Conservation (phyloP, 2,113 vertebrate genomes). For the Nerophis lumbriciformis region DNA sequence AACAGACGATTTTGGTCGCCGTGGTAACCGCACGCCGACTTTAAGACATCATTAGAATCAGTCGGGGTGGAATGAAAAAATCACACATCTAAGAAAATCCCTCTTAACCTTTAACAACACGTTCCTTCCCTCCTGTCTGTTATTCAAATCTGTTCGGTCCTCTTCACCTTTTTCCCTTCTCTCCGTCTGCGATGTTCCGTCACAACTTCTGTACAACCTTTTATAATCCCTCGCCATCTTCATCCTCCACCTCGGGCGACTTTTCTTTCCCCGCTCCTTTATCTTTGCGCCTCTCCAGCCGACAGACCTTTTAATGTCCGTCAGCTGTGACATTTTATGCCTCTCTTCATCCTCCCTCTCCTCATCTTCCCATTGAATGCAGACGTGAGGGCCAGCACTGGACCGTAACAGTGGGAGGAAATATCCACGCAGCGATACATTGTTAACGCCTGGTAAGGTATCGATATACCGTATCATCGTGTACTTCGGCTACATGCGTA, state of each 20-base stretch:
- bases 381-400: conserved; percentile 51
- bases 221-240: conserved; percentile 34
- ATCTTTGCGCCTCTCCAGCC: conserved; percentile 37
- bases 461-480: no score
- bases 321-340: conserved; percentile 56
- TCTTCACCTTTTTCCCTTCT: conserved; percentile 29
- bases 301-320: conserved; percentile 50
- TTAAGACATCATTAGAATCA: conserved; percentile 60
- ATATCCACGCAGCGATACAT: not conserved
- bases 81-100: conserved; percentile 50
- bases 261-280: conserved; percentile 28
- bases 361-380: conserved; percentile 52
- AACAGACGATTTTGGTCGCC: conserved; percentile 48
- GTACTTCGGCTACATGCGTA: no score
- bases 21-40: conserved; percentile 57
- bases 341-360: conserved; percentile 19
- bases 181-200: conserved; percentile 18
- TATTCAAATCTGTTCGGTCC: conserved; percentile 44
- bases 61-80: conserved; percentile 43
- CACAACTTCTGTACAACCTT: conserved; percentile 27
- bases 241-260: conserved; percentile 21
- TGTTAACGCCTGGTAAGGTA: no score
- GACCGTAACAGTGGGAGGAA: conserved; percentile 32
- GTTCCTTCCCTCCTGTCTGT: conserved; percentile 5
- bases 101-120: conserved; percentile 57